Percentiles rank a stretch among this genome's conserved stretches.
Conservation (phyloP, 1,140 invertebrate species). For the Thalassaphorura encarpata region DNA sequence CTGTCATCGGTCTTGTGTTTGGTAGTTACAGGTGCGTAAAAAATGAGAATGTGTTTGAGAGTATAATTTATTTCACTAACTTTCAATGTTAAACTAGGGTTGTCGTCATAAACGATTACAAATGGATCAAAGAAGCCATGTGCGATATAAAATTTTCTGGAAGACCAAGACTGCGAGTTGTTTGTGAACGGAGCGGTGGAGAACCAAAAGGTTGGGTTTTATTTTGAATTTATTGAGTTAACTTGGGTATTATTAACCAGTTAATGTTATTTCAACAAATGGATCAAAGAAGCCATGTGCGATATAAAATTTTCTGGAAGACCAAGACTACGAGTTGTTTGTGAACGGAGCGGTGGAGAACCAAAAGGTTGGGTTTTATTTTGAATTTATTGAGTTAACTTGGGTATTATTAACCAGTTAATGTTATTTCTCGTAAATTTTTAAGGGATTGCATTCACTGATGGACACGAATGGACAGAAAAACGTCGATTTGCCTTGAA, state of each 20-base stretch:
- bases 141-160: background rate
- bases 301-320: background rate
- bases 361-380: too few species aligned
- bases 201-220: background rate
- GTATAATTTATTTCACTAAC: background rate
- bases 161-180: background rate
- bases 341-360: background rate
- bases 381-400: too few species aligned
- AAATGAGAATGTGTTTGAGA: background rate
- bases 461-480: background rate
- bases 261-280: too few species aligned
- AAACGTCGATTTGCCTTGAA: conserved; percentile 49
- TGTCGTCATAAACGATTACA: background rate
- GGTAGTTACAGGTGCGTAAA: background rate
- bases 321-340: background rate
- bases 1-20: background rate
- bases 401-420: too few species aligned
- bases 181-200: background rate
- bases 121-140: background rate
- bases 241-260: too few species aligned
- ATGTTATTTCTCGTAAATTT: too few species aligned
- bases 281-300: background rate
- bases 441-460: background rate
- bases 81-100: background rate
- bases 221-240: too few species aligned